Evolutionary conservation across 2,888 invertebrate genomes (phyloP), one percentile per base, ranked within the genome.

Genomic region (Amblyteles armatorius): DNA sequence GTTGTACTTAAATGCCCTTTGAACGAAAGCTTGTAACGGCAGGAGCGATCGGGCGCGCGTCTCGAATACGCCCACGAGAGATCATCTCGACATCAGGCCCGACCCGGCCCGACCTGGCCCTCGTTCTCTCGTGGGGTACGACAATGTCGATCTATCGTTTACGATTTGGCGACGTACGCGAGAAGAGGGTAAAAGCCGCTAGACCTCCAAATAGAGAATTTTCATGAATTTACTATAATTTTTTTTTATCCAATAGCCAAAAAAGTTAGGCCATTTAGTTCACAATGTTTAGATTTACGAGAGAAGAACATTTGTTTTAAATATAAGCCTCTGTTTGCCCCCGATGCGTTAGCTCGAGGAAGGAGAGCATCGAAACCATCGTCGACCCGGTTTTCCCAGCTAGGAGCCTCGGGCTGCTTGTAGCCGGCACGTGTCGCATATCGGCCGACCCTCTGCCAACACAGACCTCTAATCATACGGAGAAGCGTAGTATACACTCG

Each of bases 51-150:
- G 73, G 36, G 78, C 73, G 65, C 60, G 78, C 65, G 60, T 78
- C 79, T 52, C 55, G 89, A 87, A 88, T 90, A 90, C 93, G 93
- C 93, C 93, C 90, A 91, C 93, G 90, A 91, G 87, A 88, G 89
- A 92, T 89, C 90, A 89, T 91, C 91, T 88, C 81, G 79, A 76
- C 79, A 82, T 77, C 82, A 76, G 82, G 76, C 67, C 71, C 76
- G 81, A 81, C 68, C 60, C 50, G 71, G 72, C 67, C 71, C 76
- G 81, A 81, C 68, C 60, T 44, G 71, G 72, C 73, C 71, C 57
- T 13, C 26, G 11, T 26, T 57, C 26, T 63, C 57, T 36, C 77
- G 76, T 74, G 65, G 74, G 68, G 80, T 63, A 55, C 77, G 63
- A 79, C 71, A 79, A 76, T 79, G 71, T 40, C 52, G 26, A 67